These are phyloP conservation scores for Drosophila truncata DNA, from an alignment of 1,140 invertebrate genomes.

Conservation along the genomic window DNA sequence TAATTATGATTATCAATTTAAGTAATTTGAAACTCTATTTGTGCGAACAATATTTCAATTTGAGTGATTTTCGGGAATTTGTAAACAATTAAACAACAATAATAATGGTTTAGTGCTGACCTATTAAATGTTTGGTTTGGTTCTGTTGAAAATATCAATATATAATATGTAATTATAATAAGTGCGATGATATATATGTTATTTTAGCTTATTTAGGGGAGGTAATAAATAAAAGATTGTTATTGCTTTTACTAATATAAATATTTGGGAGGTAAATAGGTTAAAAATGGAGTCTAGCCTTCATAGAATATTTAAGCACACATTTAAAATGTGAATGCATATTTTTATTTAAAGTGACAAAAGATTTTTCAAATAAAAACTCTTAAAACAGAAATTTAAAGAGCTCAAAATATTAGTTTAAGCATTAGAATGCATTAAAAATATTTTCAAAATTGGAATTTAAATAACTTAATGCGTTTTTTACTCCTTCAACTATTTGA, in stretches of 20 bases:
- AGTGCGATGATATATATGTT: constrained; percentile 3
- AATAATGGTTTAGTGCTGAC: background rate
- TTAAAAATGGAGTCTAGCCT: background rate
- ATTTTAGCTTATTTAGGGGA: background rate
- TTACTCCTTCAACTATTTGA: too few species aligned
- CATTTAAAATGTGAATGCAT: background rate
- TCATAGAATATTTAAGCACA: background rate
- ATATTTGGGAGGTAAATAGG: background rate
- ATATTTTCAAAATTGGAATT: background rate
- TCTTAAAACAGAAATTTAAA: background rate
- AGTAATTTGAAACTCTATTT: background rate
- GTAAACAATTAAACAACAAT: background rate
- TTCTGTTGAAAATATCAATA: background rate
- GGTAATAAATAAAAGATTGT: background rate
- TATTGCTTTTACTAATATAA: background rate
- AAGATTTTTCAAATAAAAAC: background rate
- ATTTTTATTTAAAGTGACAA: too few species aligned
- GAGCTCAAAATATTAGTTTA: background rate
- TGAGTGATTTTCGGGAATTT: constrained; percentile 3
- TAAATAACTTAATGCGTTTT: background rate
- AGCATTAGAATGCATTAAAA: too few species aligned
- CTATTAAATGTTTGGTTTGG: background rate
- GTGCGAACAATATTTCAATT: background rate
- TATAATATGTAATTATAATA: background rate
- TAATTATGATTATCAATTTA: constrained; percentile 5